Conservation (phyloP, 2,113 vertebrate species). For the Elgaria multicarinata region DNA sequence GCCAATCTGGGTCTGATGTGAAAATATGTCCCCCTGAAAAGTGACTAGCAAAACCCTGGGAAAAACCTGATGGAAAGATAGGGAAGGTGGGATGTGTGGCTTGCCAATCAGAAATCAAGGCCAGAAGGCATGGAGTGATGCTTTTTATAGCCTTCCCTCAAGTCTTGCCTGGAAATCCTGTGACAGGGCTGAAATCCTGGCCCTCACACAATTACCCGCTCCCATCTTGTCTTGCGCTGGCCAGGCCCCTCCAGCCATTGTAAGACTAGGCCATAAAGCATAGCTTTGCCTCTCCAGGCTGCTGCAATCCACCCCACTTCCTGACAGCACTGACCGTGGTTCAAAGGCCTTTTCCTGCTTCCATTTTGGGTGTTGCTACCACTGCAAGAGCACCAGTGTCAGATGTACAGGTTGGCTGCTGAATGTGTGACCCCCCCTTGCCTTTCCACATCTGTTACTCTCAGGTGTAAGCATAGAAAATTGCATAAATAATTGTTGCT, state of each 20-base stretch:
- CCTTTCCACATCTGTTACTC: too few species aligned
- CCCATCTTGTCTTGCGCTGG: background rate
- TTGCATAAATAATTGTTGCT: background rate
- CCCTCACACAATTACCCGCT: background rate
- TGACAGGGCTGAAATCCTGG: background rate
- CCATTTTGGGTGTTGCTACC: background rate
- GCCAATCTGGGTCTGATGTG: too few species aligned
- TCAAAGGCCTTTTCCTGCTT: too few species aligned
- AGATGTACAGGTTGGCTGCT: background rate
- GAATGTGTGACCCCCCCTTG: background rate
- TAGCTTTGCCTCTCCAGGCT: too few species aligned
- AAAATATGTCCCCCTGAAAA: too few species aligned
- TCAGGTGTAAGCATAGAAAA: background rate
- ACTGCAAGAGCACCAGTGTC: background rate
- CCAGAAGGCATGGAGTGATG: background rate
- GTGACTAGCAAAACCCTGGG: too few species aligned
- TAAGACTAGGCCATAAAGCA: background rate
- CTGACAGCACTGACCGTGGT: too few species aligned
- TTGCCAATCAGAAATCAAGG: background rate
- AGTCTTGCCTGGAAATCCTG: background rate
- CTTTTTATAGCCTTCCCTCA: background rate
- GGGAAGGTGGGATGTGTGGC: too few species aligned
- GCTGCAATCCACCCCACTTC: too few species aligned
- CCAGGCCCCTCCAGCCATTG: background rate
- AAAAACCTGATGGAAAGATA: too few species aligned